Conservation (phyloP, 2,113 vertebrate genomes). For the Phalacrocorax carbo region DNA sequence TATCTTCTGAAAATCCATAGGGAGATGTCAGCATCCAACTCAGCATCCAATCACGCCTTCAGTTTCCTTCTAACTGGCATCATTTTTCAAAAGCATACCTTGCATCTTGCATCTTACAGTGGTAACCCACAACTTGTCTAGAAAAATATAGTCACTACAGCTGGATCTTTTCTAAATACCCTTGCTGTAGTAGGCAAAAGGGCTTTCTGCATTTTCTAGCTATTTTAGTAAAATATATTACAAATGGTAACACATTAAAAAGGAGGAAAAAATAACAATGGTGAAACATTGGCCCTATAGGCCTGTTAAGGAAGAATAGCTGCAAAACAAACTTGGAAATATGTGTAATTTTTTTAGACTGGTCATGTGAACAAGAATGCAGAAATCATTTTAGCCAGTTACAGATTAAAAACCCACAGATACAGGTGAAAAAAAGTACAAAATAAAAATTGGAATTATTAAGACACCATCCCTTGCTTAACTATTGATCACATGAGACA, state of each 20-base stretch:
- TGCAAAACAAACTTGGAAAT: not conserved
- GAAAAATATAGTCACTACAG: not conserved
- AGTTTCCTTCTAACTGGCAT: not conserved
- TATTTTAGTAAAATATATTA: not conserved
- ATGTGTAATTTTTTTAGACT: not conserved
- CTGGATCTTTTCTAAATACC: not conserved
- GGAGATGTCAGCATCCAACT: not conserved
- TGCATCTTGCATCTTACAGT: not conserved
- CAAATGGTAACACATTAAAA: not conserved
- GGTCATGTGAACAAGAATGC: not conserved
- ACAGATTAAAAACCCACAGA: not conserved
- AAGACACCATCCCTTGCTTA: not conserved
- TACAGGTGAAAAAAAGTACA: not conserved
- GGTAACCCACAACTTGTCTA: not conserved
- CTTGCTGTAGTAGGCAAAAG: not conserved
- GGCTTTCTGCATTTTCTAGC: not conserved
- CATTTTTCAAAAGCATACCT: not conserved
- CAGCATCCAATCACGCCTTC: not conserved
- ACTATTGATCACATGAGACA: not conserved
- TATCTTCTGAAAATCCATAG: not conserved
- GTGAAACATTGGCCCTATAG: not conserved
- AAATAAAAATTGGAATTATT: not conserved
- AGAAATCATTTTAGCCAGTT: not conserved
- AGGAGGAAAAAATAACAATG: not conserved
- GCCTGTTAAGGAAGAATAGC: not conserved